Conservation (phyloP, 2,113 vertebrate species). For the Enhydra lutris region DNA sequence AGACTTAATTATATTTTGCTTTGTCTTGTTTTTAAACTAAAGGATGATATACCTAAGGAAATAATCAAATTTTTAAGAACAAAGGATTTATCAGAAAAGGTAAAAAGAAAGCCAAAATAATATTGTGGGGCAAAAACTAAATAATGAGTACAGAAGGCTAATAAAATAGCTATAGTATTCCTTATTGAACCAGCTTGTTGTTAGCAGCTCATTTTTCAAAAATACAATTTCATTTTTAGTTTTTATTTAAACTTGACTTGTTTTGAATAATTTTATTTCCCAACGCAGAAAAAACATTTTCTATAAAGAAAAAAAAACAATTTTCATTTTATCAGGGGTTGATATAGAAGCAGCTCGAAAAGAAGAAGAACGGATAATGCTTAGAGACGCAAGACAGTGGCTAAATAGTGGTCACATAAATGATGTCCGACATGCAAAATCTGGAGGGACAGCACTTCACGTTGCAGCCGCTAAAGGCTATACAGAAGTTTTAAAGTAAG, state of each 20-base stretch:
- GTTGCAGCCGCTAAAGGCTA: constrained; percentile 99
- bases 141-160: background rate
- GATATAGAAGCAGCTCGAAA: constrained; percentile 98
- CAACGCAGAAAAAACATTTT: background rate
- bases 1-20: background rate
- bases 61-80: background rate
- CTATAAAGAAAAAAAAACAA: constrained; percentile 14
- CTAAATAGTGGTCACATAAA: constrained; percentile 97
- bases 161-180: background rate
- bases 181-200: background rate
- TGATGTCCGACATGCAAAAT: constrained; percentile 94
- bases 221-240: background rate
- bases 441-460: constrained; percentile 97
- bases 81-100: background rate
- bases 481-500: constrained; percentile 99
- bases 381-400: constrained; percentile 97
- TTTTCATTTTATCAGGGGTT: constrained; percentile 86
- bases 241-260: constrained; percentile 33
- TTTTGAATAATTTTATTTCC: constrained; percentile 36
- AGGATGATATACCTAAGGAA: background rate
- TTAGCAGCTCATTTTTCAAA: constrained; percentile 5
- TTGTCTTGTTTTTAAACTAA: background rate
- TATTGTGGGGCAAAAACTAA: background rate
- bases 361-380: constrained; percentile 97
- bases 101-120: background rate